These are phyloP conservation scores for Phthorimaea operculella DNA, from an alignment of 1,140 invertebrate genomes.

Conservation along the genomic window DNA sequence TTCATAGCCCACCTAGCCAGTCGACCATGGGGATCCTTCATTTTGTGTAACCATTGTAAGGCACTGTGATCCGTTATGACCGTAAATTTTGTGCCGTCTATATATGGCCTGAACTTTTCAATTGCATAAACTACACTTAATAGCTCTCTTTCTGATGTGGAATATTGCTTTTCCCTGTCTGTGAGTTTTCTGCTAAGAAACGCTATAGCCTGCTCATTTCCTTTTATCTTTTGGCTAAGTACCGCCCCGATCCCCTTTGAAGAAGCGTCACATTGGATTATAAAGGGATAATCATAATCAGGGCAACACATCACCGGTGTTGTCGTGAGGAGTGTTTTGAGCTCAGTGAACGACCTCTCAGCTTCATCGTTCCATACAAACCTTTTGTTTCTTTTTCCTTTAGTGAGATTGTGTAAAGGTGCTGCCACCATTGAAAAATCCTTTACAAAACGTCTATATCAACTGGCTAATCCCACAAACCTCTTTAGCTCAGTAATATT, in stretches of 20 bases:
- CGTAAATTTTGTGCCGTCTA: slow-evolving; percentile 5
- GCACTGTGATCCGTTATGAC: slow-evolving; percentile 22
- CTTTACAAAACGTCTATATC: slow-evolving; percentile 57
- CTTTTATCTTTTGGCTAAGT: not conserved
- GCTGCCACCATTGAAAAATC: slow-evolving; percentile 40
- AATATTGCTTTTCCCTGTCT: slow-evolving; percentile 4
- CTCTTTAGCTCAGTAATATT: slow-evolving; percentile 35
- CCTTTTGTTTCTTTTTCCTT: slow-evolving; percentile 21
- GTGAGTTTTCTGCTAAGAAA: not conserved
- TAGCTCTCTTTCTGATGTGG: not conserved
- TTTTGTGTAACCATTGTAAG: slow-evolving; percentile 46
- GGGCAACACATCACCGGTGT: slow-evolving; percentile 3
- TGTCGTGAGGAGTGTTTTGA: not conserved
- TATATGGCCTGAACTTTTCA: slow-evolving; percentile 2
- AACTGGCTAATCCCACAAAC: slow-evolving; percentile 48
- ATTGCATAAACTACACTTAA: not conserved
- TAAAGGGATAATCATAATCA: slow-evolving; percentile 4
- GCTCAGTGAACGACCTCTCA: not conserved
- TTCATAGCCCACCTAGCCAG: slow-evolving; percentile 56
- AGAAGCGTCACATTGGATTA: slow-evolving; percentile 3
- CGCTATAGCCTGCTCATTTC: slow-evolving; percentile 8
- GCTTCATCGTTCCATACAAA: slow-evolving; percentile 23
- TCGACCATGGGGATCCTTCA: slow-evolving; percentile 49
- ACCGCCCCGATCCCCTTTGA: slow-evolving; percentile 1
- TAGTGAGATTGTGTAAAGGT: slow-evolving; percentile 44